Conservation (phyloP, 2,797 vertebrate genomes). For the Siniperca undulata region DNA sequence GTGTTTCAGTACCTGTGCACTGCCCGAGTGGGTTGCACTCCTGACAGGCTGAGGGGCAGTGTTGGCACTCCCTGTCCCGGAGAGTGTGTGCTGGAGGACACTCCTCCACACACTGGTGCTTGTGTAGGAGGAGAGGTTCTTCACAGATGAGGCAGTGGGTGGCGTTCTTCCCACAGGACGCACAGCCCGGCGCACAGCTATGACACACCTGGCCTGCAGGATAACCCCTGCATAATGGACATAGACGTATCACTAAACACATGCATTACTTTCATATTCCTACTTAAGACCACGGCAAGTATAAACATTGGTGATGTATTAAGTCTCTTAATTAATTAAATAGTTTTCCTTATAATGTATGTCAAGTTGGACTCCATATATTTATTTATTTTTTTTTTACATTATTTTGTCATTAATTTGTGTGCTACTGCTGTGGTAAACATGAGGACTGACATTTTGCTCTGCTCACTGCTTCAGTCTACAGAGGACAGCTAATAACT, state of each 20-base stretch:
- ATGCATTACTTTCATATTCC: neutral
- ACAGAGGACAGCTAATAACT: slow-evolving; percentile 36
- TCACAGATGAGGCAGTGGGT: slow-evolving; percentile 89
- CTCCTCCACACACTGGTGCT: slow-evolving; percentile 82
- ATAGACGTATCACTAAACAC: neutral
- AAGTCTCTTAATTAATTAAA: neutral
- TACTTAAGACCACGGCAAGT: neutral
- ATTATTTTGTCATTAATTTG: slow-evolving; percentile 21
- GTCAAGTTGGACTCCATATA: neutral
- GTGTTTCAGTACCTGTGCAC: slow-evolving; percentile 89
- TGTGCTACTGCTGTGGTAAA: slow-evolving; percentile 47
- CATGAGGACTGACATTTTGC: slow-evolving; percentile 51
- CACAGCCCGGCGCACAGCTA: slow-evolving; percentile 85
- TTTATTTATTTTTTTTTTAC: slow-evolving; percentile 3
- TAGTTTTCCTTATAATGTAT: neutral
- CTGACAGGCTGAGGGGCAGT: slow-evolving; percentile 87
- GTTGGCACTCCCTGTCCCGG: slow-evolving; percentile 84
- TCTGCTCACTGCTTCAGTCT: slow-evolving; percentile 24
- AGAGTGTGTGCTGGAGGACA: slow-evolving; percentile 86
- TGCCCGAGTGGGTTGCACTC: slow-evolving; percentile 83
- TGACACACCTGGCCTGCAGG: slow-evolving; percentile 80
- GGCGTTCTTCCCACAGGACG: slow-evolving; percentile 86
- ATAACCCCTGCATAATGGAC: slow-evolving; percentile 73
- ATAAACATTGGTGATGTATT: neutral
- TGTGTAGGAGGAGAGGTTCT: slow-evolving; percentile 84